Evolutionary conservation across 2,797 vertebrate genomes (phyloP), one percentile per base, ranked within the genome.

Genomic region (Euthynnus affinis): DNA sequence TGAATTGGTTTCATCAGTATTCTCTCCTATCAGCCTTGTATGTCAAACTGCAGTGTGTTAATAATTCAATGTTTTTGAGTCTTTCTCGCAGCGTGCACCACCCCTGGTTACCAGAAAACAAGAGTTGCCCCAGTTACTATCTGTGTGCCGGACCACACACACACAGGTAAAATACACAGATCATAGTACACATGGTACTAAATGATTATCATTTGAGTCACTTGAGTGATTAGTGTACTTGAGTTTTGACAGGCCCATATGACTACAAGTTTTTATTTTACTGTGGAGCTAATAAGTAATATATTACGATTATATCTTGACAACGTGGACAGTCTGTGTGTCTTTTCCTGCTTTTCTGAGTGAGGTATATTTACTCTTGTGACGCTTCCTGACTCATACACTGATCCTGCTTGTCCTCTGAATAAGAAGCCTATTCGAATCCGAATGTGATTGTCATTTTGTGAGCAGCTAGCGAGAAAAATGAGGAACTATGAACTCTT

Each of bases 1-100:
- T 78, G 81, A 83, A 73, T 49, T 52, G 74, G 77, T 78, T 78
- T 88, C 40, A 85, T 76, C 77, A 58, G 80, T 70, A 65, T 73
- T 83, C 61, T 78, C 40, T 66, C 10, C 8, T 88, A 66, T 78
- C 64, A 72, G 74, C 73, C 74, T 76, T 89, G 84, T 82, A 85
- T 87, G 73, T 88, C 84, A 89, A 89, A 86, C 80, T 83, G 83
- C 57, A 82, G 71, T 52, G 71, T 82, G 88, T 94, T 87, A 89
- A 92, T 92, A 90, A 91, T 91, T 91, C 64, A 92, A 23, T 71
- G 51, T 73, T 68, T 72, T 72, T 76, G 71, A 88, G 70, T 77
- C 61, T 44, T 65, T 75, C 70, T 62, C 64, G 80, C 76, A 49
- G 62, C 44, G 13, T 2, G 0, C 70, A 86, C 63, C 34, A 60